phyloP scores from a whole-genome alignment of 2,888 invertebrate genomes.

The Pollenia griseotomentosa region DNA sequence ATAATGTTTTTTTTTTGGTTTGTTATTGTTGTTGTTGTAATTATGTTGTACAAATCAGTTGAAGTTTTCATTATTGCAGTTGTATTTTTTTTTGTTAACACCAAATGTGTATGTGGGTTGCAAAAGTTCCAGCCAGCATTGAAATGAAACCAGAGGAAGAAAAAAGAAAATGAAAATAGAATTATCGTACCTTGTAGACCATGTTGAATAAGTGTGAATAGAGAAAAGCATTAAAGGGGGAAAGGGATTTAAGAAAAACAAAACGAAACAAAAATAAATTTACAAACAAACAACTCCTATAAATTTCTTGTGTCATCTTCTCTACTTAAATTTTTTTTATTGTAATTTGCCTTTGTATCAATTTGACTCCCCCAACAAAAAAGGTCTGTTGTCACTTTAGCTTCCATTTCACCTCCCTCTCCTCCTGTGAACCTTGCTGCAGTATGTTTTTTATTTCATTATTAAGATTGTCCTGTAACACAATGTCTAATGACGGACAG shows the following conservation, averaged over 20 bases:
- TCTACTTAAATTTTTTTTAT: constrained; percentile 36
- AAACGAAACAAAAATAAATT: constrained; percentile 61
- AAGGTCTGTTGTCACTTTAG: constrained; percentile 42
- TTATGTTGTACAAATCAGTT: constrained; percentile 64
- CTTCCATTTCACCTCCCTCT: constrained; percentile 9
- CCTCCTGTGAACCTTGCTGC: not conserved
- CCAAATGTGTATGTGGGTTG: constrained; percentile 42
- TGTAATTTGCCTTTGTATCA: constrained; percentile 68
- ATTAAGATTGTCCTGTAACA: constrained; percentile 45
- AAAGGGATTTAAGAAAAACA: constrained; percentile 27
- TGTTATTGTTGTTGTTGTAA: constrained; percentile 53
- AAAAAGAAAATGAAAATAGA: constrained; percentile 5
- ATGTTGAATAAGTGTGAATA: constrained; percentile 30
- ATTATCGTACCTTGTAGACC: constrained; percentile 27
- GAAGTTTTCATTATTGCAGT: constrained; percentile 53
- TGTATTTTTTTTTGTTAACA: constrained; percentile 51
- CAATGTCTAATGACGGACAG: constrained; percentile 19
- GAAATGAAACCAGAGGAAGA: not conserved
- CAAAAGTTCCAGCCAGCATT: constrained; percentile 36
- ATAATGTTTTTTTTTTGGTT: not conserved
- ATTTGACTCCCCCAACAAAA: constrained; percentile 20
- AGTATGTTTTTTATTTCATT: constrained; percentile 57
- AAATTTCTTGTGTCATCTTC: constrained; percentile 67
- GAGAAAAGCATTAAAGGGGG: constrained; percentile 13
- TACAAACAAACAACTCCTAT: constrained; percentile 64